Base-by-base conservation (phyloP, 2,888 invertebrate genomes). In the Mythimna albipuncta region DNA sequence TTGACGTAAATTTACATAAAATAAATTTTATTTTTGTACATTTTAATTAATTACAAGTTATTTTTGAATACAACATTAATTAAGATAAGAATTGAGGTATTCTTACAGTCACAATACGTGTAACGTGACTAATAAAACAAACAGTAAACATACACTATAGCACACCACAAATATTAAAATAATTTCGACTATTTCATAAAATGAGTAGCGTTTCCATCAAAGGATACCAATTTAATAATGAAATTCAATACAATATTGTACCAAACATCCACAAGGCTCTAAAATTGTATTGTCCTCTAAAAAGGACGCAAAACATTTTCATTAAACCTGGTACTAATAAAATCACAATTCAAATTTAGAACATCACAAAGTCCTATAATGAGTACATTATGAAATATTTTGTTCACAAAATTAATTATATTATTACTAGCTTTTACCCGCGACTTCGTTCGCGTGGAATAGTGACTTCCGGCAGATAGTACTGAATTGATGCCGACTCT, bases 381-480 rank as follows among this genome's bases (percentile, higher is more conserved):
- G 78, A 75, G 62, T 58, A 38, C 41, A 77, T 73, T 81, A 84
- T 85, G 55, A 85, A 90, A 90, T 87, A 85, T 87, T 83, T 87
- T 75, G 83, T 76, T 74, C 78, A 64, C 58, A 84, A 87, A 89
- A 87, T 88, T 87, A 88, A 85, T 85, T 81, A 78, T 47, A 85
- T 85, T 81, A 77, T 52, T 75, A 64, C n/a, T n/a, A n/a, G n/a
- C n/a, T n/a, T n/a, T n/a, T n/a, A n/a, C n/a, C n/a, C n/a, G n/a
- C n/a, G n/a, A n/a, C n/a, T n/a, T n/a, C n/a, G n/a, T n/a, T n/a
- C n/a, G n/a, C n/a, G n/a, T n/a, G n/a, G n/a, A n/a, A n/a, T n/a
- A n/a, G n/a, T n/a, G n/a, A n/a, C n/a, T n/a, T n/a, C n/a, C n/a
- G n/a, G n/a, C n/a, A n/a, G n/a, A n/a, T n/a, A n/a, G n/a, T n/a